phyloP scores from a whole-genome alignment of 2,797 vertebrate genomes.

The Anas acuta region DNA sequence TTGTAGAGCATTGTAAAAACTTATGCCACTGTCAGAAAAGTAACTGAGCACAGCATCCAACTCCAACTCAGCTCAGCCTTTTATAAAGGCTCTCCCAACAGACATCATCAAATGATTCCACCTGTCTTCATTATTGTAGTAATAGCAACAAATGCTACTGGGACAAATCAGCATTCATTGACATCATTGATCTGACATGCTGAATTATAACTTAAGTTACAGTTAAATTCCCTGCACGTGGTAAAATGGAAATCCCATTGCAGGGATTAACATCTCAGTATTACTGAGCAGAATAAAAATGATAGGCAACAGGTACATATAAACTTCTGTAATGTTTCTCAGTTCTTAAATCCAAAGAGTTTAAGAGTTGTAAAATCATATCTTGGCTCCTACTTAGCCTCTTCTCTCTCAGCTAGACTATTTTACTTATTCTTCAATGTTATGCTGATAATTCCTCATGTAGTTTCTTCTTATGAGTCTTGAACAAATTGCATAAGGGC shows the following conservation, averaged over 20 bases:
- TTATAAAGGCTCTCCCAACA: conserved; percentile 4
- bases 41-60: neutral
- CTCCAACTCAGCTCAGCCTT: neutral
- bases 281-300: conserved; percentile 27
- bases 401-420: neutral
- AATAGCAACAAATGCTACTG: conserved; percentile 33
- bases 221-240: conserved; percentile 45
- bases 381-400: neutral
- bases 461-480: neutral
- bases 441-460: neutral
- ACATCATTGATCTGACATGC: conserved; percentile 55
- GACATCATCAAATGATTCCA: conserved; percentile 30
- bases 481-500: neutral
- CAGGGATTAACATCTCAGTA: neutral
- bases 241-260: conserved; percentile 32
- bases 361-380: neutral
- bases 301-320: neutral
- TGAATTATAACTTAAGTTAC: conserved; percentile 60
- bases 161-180: conserved; percentile 50
- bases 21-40: neutral
- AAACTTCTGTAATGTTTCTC: neutral
- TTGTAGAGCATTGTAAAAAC: neutral
- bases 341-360: neutral
- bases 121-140: conserved; percentile 39
- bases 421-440: neutral